Conservation (phyloP, 92 coral and sea anemone genomes). For the Scolanthus callimorphus region DNA sequence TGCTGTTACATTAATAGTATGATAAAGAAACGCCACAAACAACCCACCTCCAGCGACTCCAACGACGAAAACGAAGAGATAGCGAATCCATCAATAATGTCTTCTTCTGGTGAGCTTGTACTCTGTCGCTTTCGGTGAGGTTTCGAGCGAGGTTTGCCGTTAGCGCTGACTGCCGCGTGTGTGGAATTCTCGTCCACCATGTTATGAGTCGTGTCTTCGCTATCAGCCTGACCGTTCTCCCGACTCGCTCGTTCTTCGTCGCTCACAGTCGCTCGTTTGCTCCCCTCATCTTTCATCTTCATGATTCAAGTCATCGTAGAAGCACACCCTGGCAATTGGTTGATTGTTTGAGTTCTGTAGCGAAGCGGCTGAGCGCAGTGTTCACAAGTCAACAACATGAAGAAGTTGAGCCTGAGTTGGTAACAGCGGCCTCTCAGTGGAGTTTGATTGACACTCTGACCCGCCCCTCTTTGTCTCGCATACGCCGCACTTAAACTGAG, state of each 20-base stretch:
- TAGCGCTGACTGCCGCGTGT: slow-evolving; percentile 72
- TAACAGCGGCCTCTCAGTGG: slow-evolving; percentile 27
- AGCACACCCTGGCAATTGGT: slow-evolving; percentile 21
- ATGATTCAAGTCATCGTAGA: slow-evolving; percentile 56
- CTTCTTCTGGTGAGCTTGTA: slow-evolving; percentile 95
- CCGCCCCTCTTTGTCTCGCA: slow-evolving; percentile 80
- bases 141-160: slow-evolving; percentile 82
- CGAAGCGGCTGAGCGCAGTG: slow-evolving; percentile 1
- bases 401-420: slow-evolving; percentile 49
- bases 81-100: slow-evolving; percentile 95
- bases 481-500: no score
- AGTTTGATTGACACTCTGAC: slow-evolving; percentile 51
- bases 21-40: no score
- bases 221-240: slow-evolving; percentile 72
- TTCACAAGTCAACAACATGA: slow-evolving; percentile 47
- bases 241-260: slow-evolving; percentile 71
- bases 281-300: slow-evolving; percentile 96
- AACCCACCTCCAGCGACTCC: slow-evolving; percentile 87
- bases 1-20: slow-evolving; percentile 50
- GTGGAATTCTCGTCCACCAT: slow-evolving; percentile 48
- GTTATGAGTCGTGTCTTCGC: slow-evolving; percentile 28
- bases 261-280: slow-evolving; percentile 72
- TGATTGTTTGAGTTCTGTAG: slow-evolving; percentile 24
- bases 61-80: slow-evolving; percentile 93
- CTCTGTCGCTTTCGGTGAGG: slow-evolving; percentile 86